phyloP scores from a whole-genome alignment of 2,797 vertebrate species.

The Crocodylus rhombifer region DNA sequence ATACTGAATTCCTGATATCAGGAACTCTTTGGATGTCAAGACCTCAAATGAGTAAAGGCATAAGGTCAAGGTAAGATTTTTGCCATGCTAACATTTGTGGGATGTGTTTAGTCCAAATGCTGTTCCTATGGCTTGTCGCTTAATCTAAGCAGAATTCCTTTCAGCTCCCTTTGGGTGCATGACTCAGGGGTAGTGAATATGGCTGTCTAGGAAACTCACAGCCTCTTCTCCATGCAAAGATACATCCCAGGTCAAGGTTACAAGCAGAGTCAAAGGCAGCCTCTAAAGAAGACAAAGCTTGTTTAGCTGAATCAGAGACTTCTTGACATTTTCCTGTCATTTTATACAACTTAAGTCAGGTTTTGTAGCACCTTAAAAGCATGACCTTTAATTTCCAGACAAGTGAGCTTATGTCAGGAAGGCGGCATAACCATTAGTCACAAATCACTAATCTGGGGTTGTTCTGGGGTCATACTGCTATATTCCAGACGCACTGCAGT shows the following conservation, averaged over 20 bases:
- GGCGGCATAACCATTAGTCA: not conserved
- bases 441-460: not conserved
- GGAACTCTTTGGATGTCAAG: not conserved
- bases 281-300: not conserved
- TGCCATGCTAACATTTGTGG: not conserved
- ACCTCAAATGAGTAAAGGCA: not conserved
- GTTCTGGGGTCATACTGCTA: not conserved
- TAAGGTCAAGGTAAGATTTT: not conserved
- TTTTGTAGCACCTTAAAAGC: too few relatives aligned
- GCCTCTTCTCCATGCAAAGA: not conserved
- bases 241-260: not conserved
- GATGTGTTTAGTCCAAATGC: not conserved
- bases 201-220: not conserved
- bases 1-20: constrained; percentile 32
- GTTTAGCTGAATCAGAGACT: not conserved
- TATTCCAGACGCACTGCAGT: not conserved
- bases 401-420: not conserved
- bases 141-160: not conserved
- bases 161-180: not conserved
- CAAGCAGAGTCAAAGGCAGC: not conserved
- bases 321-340: not conserved
- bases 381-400: not conserved
- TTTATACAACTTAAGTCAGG: too few relatives aligned
- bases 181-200: not conserved
- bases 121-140: not conserved